Conservation (phyloP, 2,888 invertebrate genomes). For the Ochropleura leucogaster region DNA sequence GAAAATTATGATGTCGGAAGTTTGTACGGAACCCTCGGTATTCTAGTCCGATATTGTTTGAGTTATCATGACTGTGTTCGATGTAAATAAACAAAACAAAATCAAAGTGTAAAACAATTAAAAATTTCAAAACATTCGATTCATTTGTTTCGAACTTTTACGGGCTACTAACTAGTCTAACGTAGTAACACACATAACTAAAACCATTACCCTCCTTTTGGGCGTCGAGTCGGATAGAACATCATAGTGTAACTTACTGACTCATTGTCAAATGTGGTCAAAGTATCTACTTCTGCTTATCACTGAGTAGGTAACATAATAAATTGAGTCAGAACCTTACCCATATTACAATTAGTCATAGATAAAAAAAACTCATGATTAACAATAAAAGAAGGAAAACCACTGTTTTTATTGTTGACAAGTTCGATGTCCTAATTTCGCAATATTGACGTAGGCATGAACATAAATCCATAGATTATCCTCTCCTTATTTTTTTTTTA, state of each 20-base stretch:
- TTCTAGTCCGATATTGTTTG: too few relatives aligned
- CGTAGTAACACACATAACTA: neutral
- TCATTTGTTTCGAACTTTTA: too few relatives aligned
- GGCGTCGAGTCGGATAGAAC: neutral
- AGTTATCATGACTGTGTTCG: too few relatives aligned
- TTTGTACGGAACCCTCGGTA: too few relatives aligned
- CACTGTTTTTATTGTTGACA: neutral
- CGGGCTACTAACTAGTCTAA: too few relatives aligned
- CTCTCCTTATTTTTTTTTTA: too few relatives aligned
- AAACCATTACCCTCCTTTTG: neutral
- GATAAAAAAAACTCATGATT: neutral
- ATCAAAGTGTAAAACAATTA: too few relatives aligned
- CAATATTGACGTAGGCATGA: neutral
- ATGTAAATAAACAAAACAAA: too few relatives aligned
- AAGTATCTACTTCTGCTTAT: neutral
- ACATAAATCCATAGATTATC: neutral
- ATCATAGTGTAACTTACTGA: neutral
- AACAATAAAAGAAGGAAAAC: constrained; percentile 20
- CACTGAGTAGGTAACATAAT: neutral
- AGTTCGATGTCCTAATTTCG: constrained; percentile 23
- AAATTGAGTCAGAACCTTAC: constrained; percentile 24
- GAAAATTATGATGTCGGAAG: too few relatives aligned
- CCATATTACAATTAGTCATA: constrained; percentile 28
- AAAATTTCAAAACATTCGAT: too few relatives aligned
- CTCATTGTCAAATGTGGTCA: constrained; percentile 26